A percentile compares a stretch with the other conserved stretches of the same genome.
Conservation (phyloP, 2,113 vertebrate species). For the Mustela lutreola region DNA sequence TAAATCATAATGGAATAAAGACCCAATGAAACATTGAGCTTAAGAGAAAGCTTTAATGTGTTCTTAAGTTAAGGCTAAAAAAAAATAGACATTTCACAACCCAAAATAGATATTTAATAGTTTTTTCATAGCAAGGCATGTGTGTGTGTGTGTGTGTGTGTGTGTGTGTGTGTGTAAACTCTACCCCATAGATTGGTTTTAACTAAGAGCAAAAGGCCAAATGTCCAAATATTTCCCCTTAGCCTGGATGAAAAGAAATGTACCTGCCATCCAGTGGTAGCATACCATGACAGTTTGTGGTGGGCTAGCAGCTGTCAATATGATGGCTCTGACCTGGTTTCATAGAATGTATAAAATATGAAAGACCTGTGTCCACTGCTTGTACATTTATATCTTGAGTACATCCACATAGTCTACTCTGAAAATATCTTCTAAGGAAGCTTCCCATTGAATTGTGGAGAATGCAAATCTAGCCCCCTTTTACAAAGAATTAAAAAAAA, state of each 20-base stretch:
- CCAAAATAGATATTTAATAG: not conserved
- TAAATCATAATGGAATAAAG: conserved; percentile 27
- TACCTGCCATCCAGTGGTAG: not conserved
- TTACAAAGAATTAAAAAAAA: not conserved
- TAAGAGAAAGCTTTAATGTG: not conserved
- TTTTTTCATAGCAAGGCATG: not conserved
- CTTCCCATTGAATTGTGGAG: not conserved
- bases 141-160: not conserved
- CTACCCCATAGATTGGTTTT: not conserved
- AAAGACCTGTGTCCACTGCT: not conserved
- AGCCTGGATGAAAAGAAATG: not conserved
- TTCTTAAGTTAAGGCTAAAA: conserved; percentile 3
- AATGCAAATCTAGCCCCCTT: not conserved
- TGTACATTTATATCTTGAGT: not conserved
- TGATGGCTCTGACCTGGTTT: conserved; percentile 45
- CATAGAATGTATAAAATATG: not conserved
- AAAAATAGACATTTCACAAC: not conserved
- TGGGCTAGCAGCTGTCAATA: conserved; percentile 33
- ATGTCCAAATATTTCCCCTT: not conserved
- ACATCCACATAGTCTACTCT: not conserved
- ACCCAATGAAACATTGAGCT: not conserved
- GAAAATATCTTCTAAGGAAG: conserved; percentile 8
- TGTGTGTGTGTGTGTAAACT: not conserved
- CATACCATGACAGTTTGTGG: not conserved
- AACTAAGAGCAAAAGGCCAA: not conserved